Conservation (phyloP, 1,140 invertebrate species). For the Hyphantria cunea region DNA sequence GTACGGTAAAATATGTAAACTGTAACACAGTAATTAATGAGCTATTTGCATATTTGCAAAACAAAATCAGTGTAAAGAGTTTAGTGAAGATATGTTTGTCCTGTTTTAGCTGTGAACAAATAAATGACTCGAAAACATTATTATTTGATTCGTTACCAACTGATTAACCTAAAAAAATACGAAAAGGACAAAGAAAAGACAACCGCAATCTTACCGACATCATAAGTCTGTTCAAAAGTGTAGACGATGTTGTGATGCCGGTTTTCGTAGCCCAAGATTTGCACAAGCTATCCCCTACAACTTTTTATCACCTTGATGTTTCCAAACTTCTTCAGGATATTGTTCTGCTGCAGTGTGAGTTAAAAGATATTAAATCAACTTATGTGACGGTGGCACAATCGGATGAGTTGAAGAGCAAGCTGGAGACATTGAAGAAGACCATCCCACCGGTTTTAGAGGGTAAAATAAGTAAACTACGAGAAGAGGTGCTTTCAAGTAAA, state of each 20-base stretch:
- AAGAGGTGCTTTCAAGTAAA: not conserved
- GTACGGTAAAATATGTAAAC: not conserved
- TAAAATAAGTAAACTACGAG: no score
- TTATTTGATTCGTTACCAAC: slow-evolving; percentile 33
- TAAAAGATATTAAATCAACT: slow-evolving; percentile 20
- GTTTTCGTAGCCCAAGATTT: slow-evolving; percentile 34
- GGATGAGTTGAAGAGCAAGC: slow-evolving; percentile 14
- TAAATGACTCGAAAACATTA: slow-evolving; percentile 32
- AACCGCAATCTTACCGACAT: slow-evolving; percentile 23
- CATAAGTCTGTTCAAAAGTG: slow-evolving; percentile 21
- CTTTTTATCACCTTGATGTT: slow-evolving; percentile 34
- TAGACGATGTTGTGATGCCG: slow-evolving; percentile 25
- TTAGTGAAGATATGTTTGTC: not conserved
- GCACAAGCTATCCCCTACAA: slow-evolving; percentile 31
- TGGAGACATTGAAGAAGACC: not conserved
- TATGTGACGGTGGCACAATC: slow-evolving; percentile 25
- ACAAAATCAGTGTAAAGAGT: not conserved
- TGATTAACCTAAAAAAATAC: slow-evolving; percentile 16
- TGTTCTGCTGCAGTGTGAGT: slow-evolving; percentile 20
- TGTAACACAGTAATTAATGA: not conserved
- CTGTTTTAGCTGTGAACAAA: not conserved
- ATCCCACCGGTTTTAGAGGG: not conserved
- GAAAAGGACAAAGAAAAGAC: slow-evolving; percentile 30
- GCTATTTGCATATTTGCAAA: not conserved
- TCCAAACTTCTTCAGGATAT: slow-evolving; percentile 33